Evolutionary conservation across 2,888 invertebrate genomes (phyloP).

Genomic region (Nymphalis c-album): DNA sequence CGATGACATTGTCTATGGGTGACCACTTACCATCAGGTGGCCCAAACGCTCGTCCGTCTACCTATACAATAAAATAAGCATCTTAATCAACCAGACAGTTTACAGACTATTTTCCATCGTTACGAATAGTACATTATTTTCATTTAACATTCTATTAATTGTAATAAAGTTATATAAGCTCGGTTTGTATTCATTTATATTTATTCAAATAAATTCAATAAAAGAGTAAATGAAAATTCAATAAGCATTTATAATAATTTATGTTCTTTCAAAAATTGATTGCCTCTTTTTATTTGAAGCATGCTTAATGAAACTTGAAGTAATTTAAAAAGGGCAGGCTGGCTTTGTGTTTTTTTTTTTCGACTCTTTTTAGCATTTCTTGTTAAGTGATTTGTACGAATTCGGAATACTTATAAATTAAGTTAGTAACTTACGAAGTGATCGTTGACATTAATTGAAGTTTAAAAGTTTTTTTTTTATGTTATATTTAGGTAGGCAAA

Average conservation of each 20-base stretch:
- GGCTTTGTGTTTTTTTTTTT: not conserved
- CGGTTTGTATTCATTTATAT: too few species aligned
- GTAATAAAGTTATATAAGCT: too few species aligned
- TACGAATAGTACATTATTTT: too few species aligned
- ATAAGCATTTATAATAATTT: too few species aligned
- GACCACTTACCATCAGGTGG: too few species aligned
- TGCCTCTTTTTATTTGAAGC: slow-evolving; percentile 18
- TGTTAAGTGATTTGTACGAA: not conserved
- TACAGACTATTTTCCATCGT: too few species aligned
- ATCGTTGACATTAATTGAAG: not conserved
- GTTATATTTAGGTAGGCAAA: too few species aligned
- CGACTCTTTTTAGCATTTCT: not conserved
- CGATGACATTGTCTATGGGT: too few species aligned
- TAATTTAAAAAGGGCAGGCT: slow-evolving; percentile 21
- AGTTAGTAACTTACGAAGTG: not conserved
- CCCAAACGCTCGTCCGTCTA: too few species aligned
- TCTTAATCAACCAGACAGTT: too few species aligned
- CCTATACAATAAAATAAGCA: too few species aligned
- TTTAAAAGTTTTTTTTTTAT: not conserved
- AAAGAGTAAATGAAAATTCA: not conserved
- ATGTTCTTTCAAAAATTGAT: slow-evolving; percentile 5
- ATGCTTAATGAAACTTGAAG: slow-evolving; percentile 25
- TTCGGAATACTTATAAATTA: not conserved
- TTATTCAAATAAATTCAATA: not conserved
- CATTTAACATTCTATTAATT: too few species aligned